Evolutionary conservation across 2,113 vertebrate genomes (phyloP).

Genomic region (Neomonachus schauinslandi): DNA sequence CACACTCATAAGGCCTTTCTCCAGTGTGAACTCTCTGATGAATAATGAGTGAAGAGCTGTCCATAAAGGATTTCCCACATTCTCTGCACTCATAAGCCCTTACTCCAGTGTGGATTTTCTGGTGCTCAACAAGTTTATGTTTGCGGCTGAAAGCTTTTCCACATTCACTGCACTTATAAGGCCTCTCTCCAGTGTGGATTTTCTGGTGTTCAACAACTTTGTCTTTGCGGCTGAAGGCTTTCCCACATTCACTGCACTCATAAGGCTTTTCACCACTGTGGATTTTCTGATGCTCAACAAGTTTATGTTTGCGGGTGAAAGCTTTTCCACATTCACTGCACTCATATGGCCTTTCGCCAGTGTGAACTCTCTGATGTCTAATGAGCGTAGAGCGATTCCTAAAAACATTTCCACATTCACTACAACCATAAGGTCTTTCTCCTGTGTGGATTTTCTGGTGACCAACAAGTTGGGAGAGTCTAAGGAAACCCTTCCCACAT

Average conservation of each 20-base stretch:
- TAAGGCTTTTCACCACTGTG: not conserved
- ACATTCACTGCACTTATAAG: not conserved
- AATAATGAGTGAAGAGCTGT: not conserved
- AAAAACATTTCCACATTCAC: not conserved
- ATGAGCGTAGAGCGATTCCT: not conserved
- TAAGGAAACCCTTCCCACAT: not conserved
- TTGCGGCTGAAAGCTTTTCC: not conserved
- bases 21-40: not conserved
- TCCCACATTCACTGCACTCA: not conserved
- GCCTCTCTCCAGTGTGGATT: not conserved
- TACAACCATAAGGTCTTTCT: not conserved
- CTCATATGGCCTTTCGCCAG: not conserved
- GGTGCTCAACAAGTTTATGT: not conserved
- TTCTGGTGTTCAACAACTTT: not conserved
- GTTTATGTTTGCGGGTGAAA: not conserved
- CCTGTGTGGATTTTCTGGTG: not conserved
- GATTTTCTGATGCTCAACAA: not conserved
- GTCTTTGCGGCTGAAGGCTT: not conserved
- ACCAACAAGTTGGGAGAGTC: not conserved
- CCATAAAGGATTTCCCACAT: not conserved
- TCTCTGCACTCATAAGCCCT: not conserved
- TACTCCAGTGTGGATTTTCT: not conserved
- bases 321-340: not conserved
- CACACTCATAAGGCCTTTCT: not conserved
- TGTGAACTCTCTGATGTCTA: not conserved